phyloP scores from a whole-genome alignment of 2,888 invertebrate genomes.

The Napeogenes inachia region DNA sequence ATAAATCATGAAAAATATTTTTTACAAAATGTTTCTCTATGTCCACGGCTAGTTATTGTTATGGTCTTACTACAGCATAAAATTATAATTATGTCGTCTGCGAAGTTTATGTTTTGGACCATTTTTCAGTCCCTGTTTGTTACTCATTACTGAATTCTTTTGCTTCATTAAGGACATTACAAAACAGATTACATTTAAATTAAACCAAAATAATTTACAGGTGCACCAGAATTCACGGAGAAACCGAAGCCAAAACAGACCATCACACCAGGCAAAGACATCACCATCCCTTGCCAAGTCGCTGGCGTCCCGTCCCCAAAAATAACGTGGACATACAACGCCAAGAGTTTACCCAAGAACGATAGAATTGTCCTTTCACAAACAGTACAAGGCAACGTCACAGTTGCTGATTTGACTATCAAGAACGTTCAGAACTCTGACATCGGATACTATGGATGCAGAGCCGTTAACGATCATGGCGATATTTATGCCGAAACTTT shows the following conservation, averaged over 20 bases:
- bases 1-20: too few species aligned
- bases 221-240: slow-evolving; percentile 44
- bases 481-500: slow-evolving; percentile 47
- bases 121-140: too few species aligned
- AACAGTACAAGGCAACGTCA: slow-evolving; percentile 20
- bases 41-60: too few species aligned
- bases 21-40: too few species aligned
- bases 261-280: slow-evolving; percentile 44
- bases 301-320: slow-evolving; percentile 44
- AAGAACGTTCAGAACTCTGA: slow-evolving; percentile 45
- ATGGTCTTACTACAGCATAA: too few species aligned
- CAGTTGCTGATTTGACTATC: slow-evolving; percentile 45
- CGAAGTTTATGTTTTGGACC: too few species aligned
- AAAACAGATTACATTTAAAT: background rate
- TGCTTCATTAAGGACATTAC: too few species aligned
- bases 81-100: too few species aligned
- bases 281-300: slow-evolving; percentile 50
- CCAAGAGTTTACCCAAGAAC: slow-evolving; percentile 38
- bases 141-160: too few species aligned
- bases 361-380: slow-evolving; percentile 31
- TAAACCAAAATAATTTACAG: slow-evolving; percentile 36
- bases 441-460: slow-evolving; percentile 60
- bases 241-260: slow-evolving; percentile 39
- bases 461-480: slow-evolving; percentile 47
- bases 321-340: slow-evolving; percentile 50